A percentile compares a stretch with the other conserved stretches of the same genome.
phyloP scores from a whole-genome alignment of 2,113 vertebrate species.

The Pachycephala philippinensis region DNA sequence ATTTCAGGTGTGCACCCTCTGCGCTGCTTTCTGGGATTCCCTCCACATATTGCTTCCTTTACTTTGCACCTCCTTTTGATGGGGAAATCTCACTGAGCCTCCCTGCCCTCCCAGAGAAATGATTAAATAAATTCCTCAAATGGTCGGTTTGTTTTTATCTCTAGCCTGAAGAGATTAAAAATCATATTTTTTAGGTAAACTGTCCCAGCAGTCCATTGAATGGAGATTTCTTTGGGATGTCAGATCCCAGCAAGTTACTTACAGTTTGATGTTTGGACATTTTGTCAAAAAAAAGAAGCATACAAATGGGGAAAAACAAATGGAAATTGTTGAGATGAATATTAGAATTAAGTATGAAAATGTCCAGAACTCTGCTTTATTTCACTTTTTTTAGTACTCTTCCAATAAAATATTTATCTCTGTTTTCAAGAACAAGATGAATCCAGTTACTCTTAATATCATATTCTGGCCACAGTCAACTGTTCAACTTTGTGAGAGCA shows the following conservation, averaged over 20 bases:
- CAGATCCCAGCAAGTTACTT: background rate
- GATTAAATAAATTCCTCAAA: background rate
- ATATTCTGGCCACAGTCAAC: background rate
- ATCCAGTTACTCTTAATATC: background rate
- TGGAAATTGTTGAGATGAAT: background rate
- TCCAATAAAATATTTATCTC: background rate
- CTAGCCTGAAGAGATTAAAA: background rate
- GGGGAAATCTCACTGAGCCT: background rate
- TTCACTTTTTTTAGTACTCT: background rate
- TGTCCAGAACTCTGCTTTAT: background rate
- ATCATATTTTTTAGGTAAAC: background rate
- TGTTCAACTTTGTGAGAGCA: background rate
- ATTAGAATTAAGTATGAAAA: background rate
- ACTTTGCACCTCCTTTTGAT: background rate
- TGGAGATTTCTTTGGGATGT: background rate
- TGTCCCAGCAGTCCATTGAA: background rate
- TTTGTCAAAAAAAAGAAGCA: background rate
- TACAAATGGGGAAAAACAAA: background rate
- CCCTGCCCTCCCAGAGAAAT: background rate
- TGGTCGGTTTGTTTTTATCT: background rate
- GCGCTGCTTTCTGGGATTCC: background rate
- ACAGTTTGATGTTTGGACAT: background rate
- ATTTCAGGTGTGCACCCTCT: background rate
- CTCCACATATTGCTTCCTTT: background rate
- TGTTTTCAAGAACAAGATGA: background rate